Evolutionary conservation across 2,113 vertebrate species (phyloP).

Genomic region (Scalopus aquaticus): DNA sequence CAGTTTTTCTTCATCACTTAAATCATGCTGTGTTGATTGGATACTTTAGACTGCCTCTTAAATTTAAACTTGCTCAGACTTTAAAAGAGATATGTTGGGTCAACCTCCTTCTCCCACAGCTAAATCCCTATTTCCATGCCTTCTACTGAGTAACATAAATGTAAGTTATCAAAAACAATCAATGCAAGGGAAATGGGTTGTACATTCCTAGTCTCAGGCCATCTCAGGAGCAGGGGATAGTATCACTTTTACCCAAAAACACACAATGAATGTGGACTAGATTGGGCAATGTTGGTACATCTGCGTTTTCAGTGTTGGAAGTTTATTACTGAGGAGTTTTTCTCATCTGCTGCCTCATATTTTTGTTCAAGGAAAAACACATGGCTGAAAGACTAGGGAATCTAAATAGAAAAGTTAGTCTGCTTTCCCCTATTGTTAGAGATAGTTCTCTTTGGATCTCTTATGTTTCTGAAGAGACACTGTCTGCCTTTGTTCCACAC

Average conservation of each 20-base stretch:
- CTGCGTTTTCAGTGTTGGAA: not conserved
- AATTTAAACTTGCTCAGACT: constrained; percentile 6
- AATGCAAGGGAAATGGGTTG: no score
- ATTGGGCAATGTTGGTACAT: not conserved
- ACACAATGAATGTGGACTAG: not conserved
- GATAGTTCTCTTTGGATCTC: not conserved
- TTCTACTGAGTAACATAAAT: not conserved
- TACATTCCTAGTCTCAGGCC: not conserved
- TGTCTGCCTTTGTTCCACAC: not conserved
- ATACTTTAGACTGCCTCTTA: not conserved
- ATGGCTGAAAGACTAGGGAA: not conserved
- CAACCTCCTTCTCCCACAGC: no score
- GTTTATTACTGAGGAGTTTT: not conserved
- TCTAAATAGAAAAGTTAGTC: not conserved
- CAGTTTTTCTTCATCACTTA: not conserved
- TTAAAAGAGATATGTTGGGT: not conserved
- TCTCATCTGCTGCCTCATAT: not conserved
- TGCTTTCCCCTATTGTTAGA: not conserved
- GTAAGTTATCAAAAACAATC: not conserved
- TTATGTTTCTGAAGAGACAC: not conserved
- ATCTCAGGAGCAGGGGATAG: not conserved
- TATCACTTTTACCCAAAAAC: not conserved
- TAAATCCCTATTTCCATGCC: not conserved
- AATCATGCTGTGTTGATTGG: not conserved
- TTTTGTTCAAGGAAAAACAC: not conserved